Evolutionary conservation across 2,888 invertebrate species (phyloP).

Genomic region (Limenitis camilla): DNA sequence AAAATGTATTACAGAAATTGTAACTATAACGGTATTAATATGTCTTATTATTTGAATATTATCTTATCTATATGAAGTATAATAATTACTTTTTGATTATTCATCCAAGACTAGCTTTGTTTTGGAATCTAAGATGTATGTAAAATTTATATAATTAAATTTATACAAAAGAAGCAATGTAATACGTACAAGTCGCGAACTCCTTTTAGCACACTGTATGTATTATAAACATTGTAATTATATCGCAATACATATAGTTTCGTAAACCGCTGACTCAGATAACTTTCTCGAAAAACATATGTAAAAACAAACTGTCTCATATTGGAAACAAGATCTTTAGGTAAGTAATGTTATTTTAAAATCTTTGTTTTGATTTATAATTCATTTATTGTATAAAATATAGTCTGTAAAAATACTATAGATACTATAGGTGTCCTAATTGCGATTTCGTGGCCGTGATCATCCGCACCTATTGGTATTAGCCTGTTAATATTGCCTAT

Average conservation of each 20-base stretch:
- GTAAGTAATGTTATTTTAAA: neutral
- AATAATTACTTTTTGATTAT: too few species aligned
- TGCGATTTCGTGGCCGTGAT: too few species aligned
- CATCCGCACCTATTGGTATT: too few species aligned
- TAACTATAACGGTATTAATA: too few species aligned
- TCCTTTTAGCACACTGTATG: neutral
- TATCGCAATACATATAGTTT: slow-evolving; percentile 8
- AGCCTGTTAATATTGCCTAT: too few species aligned
- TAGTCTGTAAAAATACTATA: too few species aligned
- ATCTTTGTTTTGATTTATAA: neutral
- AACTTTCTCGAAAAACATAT: slow-evolving; percentile 23
- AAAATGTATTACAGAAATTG: too few species aligned
- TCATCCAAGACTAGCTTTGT: too few species aligned
- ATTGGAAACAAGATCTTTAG: neutral
- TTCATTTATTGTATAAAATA: too few species aligned
- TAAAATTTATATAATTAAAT: neutral
- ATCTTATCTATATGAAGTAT: too few species aligned
- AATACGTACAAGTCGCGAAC: neutral
- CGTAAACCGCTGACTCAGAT: slow-evolving; percentile 24
- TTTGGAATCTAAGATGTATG: neutral
- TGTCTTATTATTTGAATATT: too few species aligned
- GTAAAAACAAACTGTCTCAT: slow-evolving; percentile 11
- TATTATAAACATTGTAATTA: slow-evolving; percentile 2
- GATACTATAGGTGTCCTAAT: too few species aligned
- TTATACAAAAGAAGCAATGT: slow-evolving; percentile 4